Conservation (phyloP, 2,113 vertebrate species). For the Zapus hudsonius region DNA sequence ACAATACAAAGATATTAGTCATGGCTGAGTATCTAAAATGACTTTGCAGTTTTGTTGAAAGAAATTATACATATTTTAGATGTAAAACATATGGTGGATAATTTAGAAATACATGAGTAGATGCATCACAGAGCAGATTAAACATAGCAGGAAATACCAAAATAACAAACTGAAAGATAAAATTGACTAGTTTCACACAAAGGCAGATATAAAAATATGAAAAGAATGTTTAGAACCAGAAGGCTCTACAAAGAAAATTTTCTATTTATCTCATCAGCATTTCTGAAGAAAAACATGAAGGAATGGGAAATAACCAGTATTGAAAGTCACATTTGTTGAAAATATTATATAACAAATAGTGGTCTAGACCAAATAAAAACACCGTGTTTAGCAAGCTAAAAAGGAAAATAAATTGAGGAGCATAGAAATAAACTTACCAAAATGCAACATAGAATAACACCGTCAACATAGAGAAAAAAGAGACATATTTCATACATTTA, state of each 20-base stretch:
- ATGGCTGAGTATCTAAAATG: not conserved
- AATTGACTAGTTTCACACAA: not conserved
- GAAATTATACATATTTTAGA: not conserved
- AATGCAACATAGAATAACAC: not conserved
- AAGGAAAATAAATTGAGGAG: not conserved
- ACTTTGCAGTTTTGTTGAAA: not conserved
- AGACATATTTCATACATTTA: not conserved
- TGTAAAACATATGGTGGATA: not conserved
- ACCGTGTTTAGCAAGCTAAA: not conserved
- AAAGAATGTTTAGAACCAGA: not conserved
- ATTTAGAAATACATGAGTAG: not conserved
- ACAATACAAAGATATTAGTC: not conserved
- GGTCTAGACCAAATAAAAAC: not conserved
- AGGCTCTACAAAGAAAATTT: not conserved
- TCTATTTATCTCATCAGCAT: not conserved
- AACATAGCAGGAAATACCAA: not conserved
- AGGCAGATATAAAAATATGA: not conserved
- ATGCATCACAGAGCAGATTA: not conserved
- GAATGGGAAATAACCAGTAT: not conserved
- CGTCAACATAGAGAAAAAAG: not conserved
- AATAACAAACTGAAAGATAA: not conserved
- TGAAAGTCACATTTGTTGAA: not conserved
- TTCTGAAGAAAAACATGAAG: not conserved
- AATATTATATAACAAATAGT: too few species aligned
- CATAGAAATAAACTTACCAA: not conserved